Conservation (phyloP, 2,797 vertebrate species). For the Pelobates cultripes region DNA sequence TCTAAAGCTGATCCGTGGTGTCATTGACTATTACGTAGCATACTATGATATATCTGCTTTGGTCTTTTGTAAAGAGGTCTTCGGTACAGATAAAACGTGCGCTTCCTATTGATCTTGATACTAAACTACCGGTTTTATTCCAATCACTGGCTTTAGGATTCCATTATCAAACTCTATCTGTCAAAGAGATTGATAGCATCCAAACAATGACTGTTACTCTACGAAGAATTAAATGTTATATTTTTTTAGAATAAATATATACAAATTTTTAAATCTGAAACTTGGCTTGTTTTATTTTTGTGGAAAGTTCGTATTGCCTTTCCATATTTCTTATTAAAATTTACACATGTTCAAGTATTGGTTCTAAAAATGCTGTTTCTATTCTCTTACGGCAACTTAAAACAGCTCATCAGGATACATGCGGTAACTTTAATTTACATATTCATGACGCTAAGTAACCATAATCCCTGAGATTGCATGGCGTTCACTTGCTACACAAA, state of each 20-base stretch:
- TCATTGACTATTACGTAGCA: neutral
- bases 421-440: constrained; percentile 42
- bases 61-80: constrained; percentile 5
- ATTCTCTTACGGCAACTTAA: constrained; percentile 34
- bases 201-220: neutral
- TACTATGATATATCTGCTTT: neutral
- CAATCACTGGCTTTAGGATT: neutral
- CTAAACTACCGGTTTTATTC: neutral
- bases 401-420: constrained; percentile 33
- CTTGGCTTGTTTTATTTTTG: neutral
- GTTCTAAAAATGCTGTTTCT: constrained; percentile 9
- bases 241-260: neutral
- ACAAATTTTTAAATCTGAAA: neutral
- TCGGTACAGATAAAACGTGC: neutral
- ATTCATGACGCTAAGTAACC: constrained; percentile 39
- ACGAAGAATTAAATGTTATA: neutral
- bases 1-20: neutral
- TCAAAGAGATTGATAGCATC: neutral
- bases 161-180: neutral
- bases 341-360: constrained; percentile 2
- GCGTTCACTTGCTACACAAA: constrained; percentile 40
- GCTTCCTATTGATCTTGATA: neutral
- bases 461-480: constrained; percentile 37
- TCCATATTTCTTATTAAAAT: neutral
- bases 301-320: neutral